phyloP scores from a whole-genome alignment of 1,140 invertebrate species.

The Triops cancriformis region DNA sequence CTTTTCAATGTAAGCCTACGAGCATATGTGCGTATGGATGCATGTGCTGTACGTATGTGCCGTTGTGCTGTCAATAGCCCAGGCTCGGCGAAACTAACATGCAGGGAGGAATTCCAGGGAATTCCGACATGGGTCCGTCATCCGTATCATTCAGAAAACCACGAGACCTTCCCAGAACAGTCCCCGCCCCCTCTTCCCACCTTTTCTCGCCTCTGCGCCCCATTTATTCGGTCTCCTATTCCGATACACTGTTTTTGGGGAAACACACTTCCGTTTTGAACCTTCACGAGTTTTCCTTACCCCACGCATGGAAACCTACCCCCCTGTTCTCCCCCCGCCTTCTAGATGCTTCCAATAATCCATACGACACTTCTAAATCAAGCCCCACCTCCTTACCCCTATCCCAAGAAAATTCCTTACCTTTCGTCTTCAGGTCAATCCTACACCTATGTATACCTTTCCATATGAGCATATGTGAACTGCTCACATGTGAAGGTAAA shows the following conservation, averaged over 20 bases:
- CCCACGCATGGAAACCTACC: neutral
- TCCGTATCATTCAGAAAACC: constrained; percentile 13
- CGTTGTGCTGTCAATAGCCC: neutral
- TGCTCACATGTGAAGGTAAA: neutral
- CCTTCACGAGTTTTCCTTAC: neutral
- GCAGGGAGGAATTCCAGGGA: constrained; percentile 5
- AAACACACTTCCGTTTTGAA: neutral
- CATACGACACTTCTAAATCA: neutral
- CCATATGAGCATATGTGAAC: neutral
- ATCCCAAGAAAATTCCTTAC: neutral
- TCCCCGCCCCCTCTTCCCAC: neutral
- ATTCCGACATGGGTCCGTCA: constrained; percentile 3
- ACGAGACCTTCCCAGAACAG: neutral
- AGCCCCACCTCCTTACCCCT: no score
- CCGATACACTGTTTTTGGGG: neutral
- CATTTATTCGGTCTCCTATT: neutral
- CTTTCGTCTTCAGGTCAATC: neutral
- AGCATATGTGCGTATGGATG: neutral
- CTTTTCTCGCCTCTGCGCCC: neutral
- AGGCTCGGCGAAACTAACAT: neutral
- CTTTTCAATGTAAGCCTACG: neutral
- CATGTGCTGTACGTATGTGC: no score
- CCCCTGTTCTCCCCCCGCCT: neutral
- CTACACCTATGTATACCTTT: neutral
- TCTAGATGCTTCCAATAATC: neutral